Evolutionary conservation across 2,888 invertebrate genomes (phyloP).

Genomic region (Latrodectus elegans): DNA sequence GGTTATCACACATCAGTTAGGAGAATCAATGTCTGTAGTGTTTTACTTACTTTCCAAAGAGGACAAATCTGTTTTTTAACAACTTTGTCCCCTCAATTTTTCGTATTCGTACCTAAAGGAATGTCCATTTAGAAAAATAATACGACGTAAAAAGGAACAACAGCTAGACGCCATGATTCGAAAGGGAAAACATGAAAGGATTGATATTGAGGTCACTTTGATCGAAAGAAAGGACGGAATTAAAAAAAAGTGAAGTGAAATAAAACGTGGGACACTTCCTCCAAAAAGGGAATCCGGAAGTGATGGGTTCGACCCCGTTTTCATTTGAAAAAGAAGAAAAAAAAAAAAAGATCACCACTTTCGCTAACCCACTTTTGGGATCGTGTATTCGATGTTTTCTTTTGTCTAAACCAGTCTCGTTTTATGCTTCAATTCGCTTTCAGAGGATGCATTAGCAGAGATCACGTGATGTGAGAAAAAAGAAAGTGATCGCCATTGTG

Average conservation of each 20-base stretch:
- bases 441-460: constrained; percentile 14
- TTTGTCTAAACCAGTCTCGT: constrained; percentile 45
- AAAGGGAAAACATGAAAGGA: not conserved
- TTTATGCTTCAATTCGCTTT: constrained; percentile 62
- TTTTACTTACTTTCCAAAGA: too few species aligned
- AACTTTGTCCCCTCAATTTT: too few species aligned
- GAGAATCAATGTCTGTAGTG: too few species aligned
- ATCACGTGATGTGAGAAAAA: constrained; percentile 54
- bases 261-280: constrained; percentile 62
- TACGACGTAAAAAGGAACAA: not conserved
- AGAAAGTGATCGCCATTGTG: constrained; percentile 12
- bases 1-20: too few species aligned
- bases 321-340: not conserved
- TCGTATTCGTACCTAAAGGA: too few species aligned
- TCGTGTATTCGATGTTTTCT: constrained; percentile 42
- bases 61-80: too few species aligned
- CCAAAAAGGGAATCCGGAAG: constrained; percentile 65
- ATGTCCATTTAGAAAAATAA: not conserved
- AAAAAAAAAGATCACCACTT: constrained; percentile 41
- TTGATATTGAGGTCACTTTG: constrained; percentile 56
- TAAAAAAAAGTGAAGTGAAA: constrained; percentile 19
- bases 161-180: constrained; percentile 25
- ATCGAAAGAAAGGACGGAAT: constrained; percentile 51
- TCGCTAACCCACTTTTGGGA: constrained; percentile 63
- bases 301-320: constrained; percentile 59